These are phyloP conservation scores for Hycleus cichorii DNA, from an alignment of 1,140 invertebrate species.

Conservation along the genomic window DNA sequence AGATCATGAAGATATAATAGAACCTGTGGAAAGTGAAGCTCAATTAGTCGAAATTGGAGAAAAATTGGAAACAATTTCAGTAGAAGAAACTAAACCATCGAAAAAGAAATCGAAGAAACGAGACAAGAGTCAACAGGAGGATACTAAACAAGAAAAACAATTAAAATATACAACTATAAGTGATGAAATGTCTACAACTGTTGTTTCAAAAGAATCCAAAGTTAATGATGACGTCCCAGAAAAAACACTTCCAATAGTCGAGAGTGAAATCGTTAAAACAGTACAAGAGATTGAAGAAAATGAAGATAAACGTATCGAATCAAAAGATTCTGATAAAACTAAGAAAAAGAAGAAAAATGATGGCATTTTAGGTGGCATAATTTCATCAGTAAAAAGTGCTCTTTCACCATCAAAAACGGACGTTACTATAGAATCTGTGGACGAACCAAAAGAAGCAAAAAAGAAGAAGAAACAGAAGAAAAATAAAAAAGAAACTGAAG, in stretches of 20 bases:
- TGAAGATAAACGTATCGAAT: not conserved
- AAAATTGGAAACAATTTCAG: no score
- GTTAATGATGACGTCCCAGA: no score
- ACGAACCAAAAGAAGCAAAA: conserved; percentile 10
- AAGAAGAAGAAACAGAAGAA: conserved; percentile 6
- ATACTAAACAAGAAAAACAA: not conserved
- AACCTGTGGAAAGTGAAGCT: no score
- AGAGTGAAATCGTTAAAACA: no score
- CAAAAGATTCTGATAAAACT: conserved; percentile 14
- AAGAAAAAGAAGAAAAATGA: conserved; percentile 23
- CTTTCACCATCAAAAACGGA: conserved; percentile 13
- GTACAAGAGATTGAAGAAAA: no score
- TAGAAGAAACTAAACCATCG: not conserved
- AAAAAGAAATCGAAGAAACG: conserved; percentile 38
- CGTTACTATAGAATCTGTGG: not conserved
- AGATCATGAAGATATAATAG: no score
- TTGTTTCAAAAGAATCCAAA: not conserved
- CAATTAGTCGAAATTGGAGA: no score
- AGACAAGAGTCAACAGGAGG: not conserved
- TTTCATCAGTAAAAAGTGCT: conserved; percentile 32
- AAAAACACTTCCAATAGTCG: no score
- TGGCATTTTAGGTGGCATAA: conserved; percentile 22
- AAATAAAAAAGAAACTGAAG: not conserved
- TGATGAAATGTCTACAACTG: not conserved
- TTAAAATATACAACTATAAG: not conserved